Evolutionary conservation across 2,888 invertebrate genomes (phyloP).

Genomic region (Philonicus albiceps): DNA sequence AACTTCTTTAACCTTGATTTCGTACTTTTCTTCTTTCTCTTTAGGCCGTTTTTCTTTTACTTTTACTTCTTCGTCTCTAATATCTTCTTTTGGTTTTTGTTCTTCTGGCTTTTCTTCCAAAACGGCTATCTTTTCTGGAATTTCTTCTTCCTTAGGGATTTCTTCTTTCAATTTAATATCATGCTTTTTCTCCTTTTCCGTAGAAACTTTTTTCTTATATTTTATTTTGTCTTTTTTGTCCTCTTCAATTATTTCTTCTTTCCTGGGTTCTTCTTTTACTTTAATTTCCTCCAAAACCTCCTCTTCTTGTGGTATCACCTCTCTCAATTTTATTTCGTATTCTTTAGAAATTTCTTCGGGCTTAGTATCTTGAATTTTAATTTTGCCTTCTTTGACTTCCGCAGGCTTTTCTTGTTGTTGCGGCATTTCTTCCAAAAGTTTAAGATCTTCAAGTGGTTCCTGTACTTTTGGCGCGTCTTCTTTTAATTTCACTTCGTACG

Average conservation of each 20-base stretch:
- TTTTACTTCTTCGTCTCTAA: background rate
- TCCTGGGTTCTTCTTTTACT: constrained; percentile 41
- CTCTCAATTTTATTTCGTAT: background rate
- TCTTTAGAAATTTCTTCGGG: background rate
- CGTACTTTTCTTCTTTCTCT: constrained; percentile 43
- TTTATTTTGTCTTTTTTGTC: constrained; percentile 49
- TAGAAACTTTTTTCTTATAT: constrained; percentile 42
- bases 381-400: background rate
- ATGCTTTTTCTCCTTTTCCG: background rate
- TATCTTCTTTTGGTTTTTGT: background rate
- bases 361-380: constrained; percentile 19
- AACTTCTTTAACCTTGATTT: constrained; percentile 41
- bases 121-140: background rate
- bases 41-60: background rate
- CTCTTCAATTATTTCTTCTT: constrained; percentile 43
- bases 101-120: background rate
- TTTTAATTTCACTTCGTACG: background rate
- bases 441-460: constrained; percentile 46
- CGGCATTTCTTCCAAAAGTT: constrained; percentile 45
- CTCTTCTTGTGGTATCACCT: constrained; percentile 41
- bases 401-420: background rate
- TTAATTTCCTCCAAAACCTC: constrained; percentile 48
- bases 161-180: background rate
- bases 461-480: background rate
- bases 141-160: background rate